A percentile compares a stretch with the other conserved stretches of the same genome.
These are phyloP conservation scores for Aplochiton taeniatus DNA, from an alignment of 2,797 vertebrate genomes.

Conservation along the genomic window DNA sequence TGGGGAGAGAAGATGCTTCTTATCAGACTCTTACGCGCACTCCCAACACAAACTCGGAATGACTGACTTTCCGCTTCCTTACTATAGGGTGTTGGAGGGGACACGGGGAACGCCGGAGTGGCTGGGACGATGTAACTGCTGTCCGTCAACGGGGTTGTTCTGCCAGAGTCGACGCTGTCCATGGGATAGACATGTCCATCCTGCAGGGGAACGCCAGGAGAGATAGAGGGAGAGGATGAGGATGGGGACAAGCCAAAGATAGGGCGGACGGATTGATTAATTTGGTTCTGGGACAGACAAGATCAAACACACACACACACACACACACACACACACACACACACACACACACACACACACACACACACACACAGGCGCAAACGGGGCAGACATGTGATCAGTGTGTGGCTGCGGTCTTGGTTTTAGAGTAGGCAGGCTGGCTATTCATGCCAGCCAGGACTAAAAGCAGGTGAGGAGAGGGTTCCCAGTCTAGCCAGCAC, in stretches of 20 bases:
- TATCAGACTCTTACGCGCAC: slow-evolving; percentile 45
- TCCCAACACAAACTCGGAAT: neutral
- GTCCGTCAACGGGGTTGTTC: slow-evolving; percentile 47
- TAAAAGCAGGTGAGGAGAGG: slow-evolving; percentile 30
- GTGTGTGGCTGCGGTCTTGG: slow-evolving; percentile 53
- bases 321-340: slow-evolving; percentile 3
- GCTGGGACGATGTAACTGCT: slow-evolving; percentile 58
- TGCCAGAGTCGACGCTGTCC: slow-evolving; percentile 56
- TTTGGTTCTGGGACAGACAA: slow-evolving; percentile 8
- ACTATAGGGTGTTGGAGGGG: slow-evolving; percentile 82
- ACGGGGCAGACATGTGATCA: slow-evolving; percentile 61
- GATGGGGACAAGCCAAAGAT: slow-evolving; percentile 7
- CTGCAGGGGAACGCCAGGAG: slow-evolving; percentile 58
- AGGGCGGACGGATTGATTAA: neutral
- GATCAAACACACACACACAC: neutral
- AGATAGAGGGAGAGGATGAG: neutral
- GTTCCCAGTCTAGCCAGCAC: neutral
- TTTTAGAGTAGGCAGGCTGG: slow-evolving; percentile 64
- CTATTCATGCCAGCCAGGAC: slow-evolving; percentile 52
- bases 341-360: slow-evolving; percentile 16
- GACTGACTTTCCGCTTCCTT: slow-evolving; percentile 18
- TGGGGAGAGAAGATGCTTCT: slow-evolving; percentile 52
- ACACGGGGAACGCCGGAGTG: slow-evolving; percentile 81
- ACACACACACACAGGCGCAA: slow-evolving; percentile 34
- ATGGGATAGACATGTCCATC: slow-evolving; percentile 43